phyloP scores from a whole-genome alignment of 2,888 invertebrate genomes.

The Ligdia adustata region DNA sequence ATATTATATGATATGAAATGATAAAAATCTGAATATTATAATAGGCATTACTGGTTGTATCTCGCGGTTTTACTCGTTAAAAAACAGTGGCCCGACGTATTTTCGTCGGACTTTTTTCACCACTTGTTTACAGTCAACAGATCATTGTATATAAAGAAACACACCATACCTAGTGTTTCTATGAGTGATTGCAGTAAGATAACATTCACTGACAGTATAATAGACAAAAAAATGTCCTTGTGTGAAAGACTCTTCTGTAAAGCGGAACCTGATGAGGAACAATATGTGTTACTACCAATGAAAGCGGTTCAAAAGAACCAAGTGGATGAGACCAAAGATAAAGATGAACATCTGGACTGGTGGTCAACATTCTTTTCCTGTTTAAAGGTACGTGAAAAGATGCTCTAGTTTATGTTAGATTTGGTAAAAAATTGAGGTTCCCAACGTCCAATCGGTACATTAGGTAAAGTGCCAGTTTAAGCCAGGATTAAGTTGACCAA shows the following conservation, averaged over 20 bases:
- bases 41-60: too few species aligned
- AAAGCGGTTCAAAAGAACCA: constrained; percentile 42
- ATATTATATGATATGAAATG: too few species aligned
- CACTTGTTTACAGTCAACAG: constrained; percentile 44
- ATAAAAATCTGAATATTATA: too few species aligned
- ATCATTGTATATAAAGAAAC: constrained; percentile 41
- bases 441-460: too few species aligned
- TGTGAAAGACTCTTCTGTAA: constrained; percentile 51
- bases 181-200: constrained; percentile 20
- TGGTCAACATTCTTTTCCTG: constrained; percentile 63
- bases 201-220: constrained; percentile 19
- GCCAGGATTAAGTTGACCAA: too few species aligned
- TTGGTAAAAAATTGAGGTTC: too few species aligned
- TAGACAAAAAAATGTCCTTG: constrained; percentile 38
- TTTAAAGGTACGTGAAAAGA: constrained; percentile 38
- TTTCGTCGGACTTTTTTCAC: too few species aligned
- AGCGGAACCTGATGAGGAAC: constrained; percentile 53
- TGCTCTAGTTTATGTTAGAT: neutral
- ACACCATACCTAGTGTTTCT: constrained; percentile 8
- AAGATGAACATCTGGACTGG: constrained; percentile 54
- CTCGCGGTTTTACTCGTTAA: too few species aligned
- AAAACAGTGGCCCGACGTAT: too few species aligned
- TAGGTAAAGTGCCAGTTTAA: too few species aligned
- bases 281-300: constrained; percentile 58
- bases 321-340: constrained; percentile 25